Conservation (phyloP, 2,797 vertebrate species). For the Muscicapa comitata region DNA sequence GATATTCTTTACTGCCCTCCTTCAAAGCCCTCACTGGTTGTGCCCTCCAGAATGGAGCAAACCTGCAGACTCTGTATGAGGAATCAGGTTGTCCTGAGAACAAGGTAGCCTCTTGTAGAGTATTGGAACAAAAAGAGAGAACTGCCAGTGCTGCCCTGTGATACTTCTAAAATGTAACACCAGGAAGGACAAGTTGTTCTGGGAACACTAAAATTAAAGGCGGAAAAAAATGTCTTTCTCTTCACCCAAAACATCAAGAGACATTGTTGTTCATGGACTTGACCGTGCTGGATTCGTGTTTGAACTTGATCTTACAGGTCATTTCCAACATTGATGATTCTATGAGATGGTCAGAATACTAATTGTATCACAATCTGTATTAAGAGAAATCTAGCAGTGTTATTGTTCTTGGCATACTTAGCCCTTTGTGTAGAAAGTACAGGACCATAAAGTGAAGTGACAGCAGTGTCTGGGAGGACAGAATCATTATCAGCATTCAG, state of each 20-base stretch:
- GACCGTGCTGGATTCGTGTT: neutral
- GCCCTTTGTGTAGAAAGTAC: neutral
- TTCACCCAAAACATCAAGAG: neutral
- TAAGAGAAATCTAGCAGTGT: neutral
- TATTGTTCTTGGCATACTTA: accelerated
- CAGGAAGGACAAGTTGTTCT: neutral
- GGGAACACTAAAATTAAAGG: neutral
- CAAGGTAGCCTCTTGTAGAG: accelerated
- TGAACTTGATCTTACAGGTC: neutral
- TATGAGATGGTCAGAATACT: neutral
- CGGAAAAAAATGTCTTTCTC: accelerated
- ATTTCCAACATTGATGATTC: neutral
- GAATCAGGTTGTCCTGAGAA: neutral
- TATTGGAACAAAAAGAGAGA: neutral
- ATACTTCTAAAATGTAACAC: neutral
- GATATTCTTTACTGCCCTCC: neutral
- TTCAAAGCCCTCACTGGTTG: neutral
- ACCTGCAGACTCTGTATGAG: neutral
- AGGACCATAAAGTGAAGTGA: neutral
- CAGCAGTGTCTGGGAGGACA: neutral
- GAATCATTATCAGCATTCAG: neutral
- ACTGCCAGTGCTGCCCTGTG: neutral
- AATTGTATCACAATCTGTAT: neutral
- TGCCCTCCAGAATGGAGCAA: neutral
- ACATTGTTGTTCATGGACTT: neutral